Base-by-base conservation (phyloP, 2,888 invertebrate species). In the Diaperis boleti region DNA sequence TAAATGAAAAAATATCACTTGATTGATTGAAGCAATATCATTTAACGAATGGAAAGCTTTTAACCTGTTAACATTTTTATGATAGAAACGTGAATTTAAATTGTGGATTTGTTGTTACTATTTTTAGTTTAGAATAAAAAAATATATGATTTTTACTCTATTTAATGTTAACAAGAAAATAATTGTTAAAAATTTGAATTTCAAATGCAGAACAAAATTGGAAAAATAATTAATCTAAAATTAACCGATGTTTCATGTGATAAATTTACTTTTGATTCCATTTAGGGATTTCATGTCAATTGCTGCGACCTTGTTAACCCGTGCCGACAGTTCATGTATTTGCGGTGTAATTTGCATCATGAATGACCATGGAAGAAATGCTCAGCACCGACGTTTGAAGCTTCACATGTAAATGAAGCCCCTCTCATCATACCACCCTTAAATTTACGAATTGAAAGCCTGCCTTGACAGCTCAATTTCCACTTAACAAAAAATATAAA, bases 301-400 rank as follows among this genome's bases (percentile, higher is more conserved):
- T 44, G 11, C 18, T 44, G 11, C 22, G 44, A 44, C 15, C 20
- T 29, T 29, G 47, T 31, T 47, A 31, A 47, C 22, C 26, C 3
- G 10, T 29, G 47, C 15, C 47, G 8, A 47, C 13, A 39, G 47
- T 31, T 47, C 31, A 11, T 47, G 47, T 29, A 31, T 47, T 13
- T 47, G 31, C 17, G 47, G 47, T 29, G 31, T 47, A 29, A 49
- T 49, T 49, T 49, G 33, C 35, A 49, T 49, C 35, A 49, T 2
- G 29, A 49, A 18, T 33, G 18, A 18, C 31, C 10, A 31, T 6
- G n/a, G 18, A 49, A 49, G 49, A 49, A 35, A 35, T 17, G 14
- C 26, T 49, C 49, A 10, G 10, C 35, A 1, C 1, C 11, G 18
- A 11, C 33, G 29, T 31, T 49, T 10, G 14, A 1, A 22, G 14